Evolutionary conservation across 2,888 invertebrate genomes (phyloP).

Genomic region (Heliconius cydno): DNA sequence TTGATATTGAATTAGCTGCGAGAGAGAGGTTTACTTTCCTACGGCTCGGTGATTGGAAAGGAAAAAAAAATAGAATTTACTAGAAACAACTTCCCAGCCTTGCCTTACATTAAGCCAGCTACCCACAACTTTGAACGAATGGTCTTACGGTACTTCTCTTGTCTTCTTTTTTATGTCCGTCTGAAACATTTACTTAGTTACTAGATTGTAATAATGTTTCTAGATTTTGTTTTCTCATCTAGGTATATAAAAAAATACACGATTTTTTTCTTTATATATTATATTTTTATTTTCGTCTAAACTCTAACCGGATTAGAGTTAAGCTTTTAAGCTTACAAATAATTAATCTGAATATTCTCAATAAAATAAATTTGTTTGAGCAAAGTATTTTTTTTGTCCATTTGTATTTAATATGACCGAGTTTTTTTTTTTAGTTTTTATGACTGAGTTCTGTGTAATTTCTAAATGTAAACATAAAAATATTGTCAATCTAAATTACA

Average conservation of each 20-base stretch:
- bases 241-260: too few relatives aligned
- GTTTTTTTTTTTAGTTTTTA: too few relatives aligned
- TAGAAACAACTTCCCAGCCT: constrained; percentile 22
- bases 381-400: neutral
- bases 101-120: constrained; percentile 13
- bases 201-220: neutral
- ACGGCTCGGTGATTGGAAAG: constrained; percentile 33
- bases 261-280: too few relatives aligned
- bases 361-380: neutral
- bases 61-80: constrained; percentile 32
- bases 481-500: too few relatives aligned
- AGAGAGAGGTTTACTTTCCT: constrained; percentile 37
- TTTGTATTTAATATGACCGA: neutral
- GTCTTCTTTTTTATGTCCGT: constrained; percentile 6
- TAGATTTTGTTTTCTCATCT: neutral
- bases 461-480: too few relatives aligned
- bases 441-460: too few relatives aligned
- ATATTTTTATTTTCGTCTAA: too few relatives aligned
- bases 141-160: constrained; percentile 5
- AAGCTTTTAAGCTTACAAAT: too few relatives aligned
- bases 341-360: too few relatives aligned
- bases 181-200: constrained; percentile 6
- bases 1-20: constrained; percentile 39
- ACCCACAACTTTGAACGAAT: constrained; percentile 12
- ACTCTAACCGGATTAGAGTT: too few relatives aligned